phyloP scores from a whole-genome alignment of 2,888 invertebrate genomes.

The Brachypalpus laphriformis region DNA sequence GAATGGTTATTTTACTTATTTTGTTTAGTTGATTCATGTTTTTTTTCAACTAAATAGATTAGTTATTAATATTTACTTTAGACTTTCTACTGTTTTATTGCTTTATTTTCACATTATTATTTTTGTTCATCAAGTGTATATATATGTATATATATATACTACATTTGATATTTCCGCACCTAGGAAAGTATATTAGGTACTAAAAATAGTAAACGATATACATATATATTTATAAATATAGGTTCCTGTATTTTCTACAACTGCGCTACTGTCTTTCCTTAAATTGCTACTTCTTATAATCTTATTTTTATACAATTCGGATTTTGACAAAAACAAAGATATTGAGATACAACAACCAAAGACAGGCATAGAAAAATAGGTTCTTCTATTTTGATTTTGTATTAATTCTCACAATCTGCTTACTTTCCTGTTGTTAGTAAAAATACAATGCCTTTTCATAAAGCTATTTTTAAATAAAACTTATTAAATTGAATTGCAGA shows the following conservation, averaged over 20 bases:
- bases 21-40: conserved; percentile 49
- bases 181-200: conserved; percentile 70
- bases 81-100: conserved; percentile 74
- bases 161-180: conserved; percentile 70
- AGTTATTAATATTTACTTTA: conserved; percentile 68
- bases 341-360: conserved; percentile 37
- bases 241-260: conserved; percentile 74
- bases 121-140: conserved; percentile 56
- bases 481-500: conserved; percentile 60
- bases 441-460: conserved; percentile 59
- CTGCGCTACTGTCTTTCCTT: conserved; percentile 66
- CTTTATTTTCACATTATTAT: conserved; percentile 74
- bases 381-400: conserved; percentile 47
- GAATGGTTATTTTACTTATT: conserved; percentile 67
- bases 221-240: conserved; percentile 71
- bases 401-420: conserved; percentile 36
- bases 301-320: conserved; percentile 37
- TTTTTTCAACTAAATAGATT: conserved; percentile 65
- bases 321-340: conserved; percentile 14
- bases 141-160: conserved; percentile 52
- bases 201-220: conserved; percentile 72
- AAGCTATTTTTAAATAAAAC: conserved; percentile 70
- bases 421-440: conserved; percentile 32
- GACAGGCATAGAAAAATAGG: conserved; percentile 70
- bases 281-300: conserved; percentile 51